Evolutionary conservation across 2,113 vertebrate genomes (phyloP).

Genomic region (Prinia subflava): DNA sequence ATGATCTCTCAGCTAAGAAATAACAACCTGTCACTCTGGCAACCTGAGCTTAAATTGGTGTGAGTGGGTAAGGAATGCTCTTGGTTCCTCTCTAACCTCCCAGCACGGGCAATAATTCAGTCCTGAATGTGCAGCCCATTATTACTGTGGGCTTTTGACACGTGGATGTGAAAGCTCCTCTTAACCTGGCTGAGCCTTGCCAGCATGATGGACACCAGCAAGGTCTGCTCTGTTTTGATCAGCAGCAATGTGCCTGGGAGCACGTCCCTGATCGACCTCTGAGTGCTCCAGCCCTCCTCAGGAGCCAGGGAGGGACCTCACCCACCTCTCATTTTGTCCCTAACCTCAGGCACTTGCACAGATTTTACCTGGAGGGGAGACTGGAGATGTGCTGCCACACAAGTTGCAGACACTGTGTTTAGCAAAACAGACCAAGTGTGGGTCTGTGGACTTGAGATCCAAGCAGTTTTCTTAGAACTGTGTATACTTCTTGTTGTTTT

Average conservation of each 20-base stretch:
- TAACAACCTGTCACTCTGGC: not conserved
- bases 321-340: not conserved
- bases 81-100: not conserved
- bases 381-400: not conserved
- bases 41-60: not conserved
- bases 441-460: not conserved
- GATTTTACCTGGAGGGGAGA: rapidly evolving
- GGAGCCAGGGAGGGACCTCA: not conserved
- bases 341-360: not conserved
- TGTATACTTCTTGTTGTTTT: not conserved
- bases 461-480: not conserved
- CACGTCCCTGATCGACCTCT: not conserved
- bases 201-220: not conserved
- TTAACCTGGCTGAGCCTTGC: not conserved
- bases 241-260: not conserved
- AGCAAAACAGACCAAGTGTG: not conserved
- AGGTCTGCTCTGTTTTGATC: not conserved
- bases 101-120: not conserved
- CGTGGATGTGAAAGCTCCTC: not conserved
- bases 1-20: conserved; percentile 4
- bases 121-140: not conserved
- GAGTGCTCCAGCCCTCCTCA: not conserved
- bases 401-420: not conserved
- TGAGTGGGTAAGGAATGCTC: not conserved
- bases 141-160: not conserved